Evolutionary conservation across 2,888 invertebrate species (phyloP).

Genomic region (Oxyteleia sp.): DNA sequence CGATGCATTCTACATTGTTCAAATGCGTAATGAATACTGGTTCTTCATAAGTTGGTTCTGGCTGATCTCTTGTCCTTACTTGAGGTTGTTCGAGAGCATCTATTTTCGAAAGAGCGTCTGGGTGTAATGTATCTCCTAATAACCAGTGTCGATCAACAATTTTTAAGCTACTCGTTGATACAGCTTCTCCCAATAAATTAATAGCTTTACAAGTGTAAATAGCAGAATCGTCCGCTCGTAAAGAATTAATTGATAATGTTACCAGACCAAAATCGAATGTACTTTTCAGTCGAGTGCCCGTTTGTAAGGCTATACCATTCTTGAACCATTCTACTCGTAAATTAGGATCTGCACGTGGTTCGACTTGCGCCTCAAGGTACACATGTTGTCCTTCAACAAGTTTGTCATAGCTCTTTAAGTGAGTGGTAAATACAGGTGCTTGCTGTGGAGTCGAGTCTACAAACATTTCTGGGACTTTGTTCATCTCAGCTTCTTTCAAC

Average conservation of each 20-base stretch:
- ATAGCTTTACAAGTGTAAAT: constrained; percentile 98
- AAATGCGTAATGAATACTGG: constrained; percentile 97
- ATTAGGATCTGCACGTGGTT: no score
- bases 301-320: constrained; percentile 95
- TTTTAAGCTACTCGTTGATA: constrained; percentile 96
- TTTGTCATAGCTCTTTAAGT: no score
- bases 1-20: constrained; percentile 95
- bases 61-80: constrained; percentile 90
- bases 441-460: no score
- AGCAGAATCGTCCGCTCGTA: constrained; percentile 97
- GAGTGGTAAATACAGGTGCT: no score
- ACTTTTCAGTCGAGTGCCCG: constrained; percentile 96
- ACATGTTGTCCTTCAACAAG: no score
- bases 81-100: constrained; percentile 95
- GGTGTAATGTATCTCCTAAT: constrained; percentile 95
- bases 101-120: constrained; percentile 95
- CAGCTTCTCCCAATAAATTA: constrained; percentile 97
- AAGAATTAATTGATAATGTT: constrained; percentile 95
- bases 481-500: no score
- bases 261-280: constrained; percentile 99
- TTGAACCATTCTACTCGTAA: constrained; percentile 98
- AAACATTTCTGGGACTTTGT: no score
- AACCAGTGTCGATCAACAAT: constrained; percentile 96
- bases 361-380: no score
- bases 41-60: constrained; percentile 93